phyloP scores from a whole-genome alignment of 1,140 invertebrate species.

The Forficula auricularia region DNA sequence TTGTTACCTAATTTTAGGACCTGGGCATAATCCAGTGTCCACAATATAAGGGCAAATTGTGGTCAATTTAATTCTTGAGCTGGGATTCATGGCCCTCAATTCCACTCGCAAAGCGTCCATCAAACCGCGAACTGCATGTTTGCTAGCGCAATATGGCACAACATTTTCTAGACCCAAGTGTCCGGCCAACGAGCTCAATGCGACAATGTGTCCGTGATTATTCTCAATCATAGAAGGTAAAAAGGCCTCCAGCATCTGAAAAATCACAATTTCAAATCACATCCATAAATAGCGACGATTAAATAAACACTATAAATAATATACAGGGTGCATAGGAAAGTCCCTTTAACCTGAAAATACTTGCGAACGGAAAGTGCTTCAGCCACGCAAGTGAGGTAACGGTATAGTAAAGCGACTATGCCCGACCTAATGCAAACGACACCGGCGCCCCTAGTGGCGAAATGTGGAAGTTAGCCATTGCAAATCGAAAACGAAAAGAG shows the following conservation, averaged over 20 bases:
- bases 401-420: too few species aligned
- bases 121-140: conserved; percentile 60
- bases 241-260: conserved; percentile 55
- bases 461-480: too few species aligned
- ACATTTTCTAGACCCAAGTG: conserved; percentile 52
- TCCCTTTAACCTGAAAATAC: too few species aligned
- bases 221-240: conserved; percentile 60
- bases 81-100: conserved; percentile 32
- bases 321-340: too few species aligned
- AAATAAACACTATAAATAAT: too few species aligned
- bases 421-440: too few species aligned
- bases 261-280: too few species aligned
- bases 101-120: conserved; percentile 59
- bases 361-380: too few species aligned
- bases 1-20: conserved; percentile 43
- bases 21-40: conserved; percentile 68
- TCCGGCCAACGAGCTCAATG: conserved; percentile 65
- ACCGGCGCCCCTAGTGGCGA: too few species aligned
- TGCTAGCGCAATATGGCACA: conserved; percentile 67
- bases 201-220: conserved; percentile 65
- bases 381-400: too few species aligned
- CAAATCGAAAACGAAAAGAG: too few species aligned
- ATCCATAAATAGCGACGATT: too few species aligned
- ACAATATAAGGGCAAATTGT: conserved; percentile 68
- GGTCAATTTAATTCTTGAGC: conserved; percentile 53